These are phyloP conservation scores for Caenorhabditis uteleia DNA, from an alignment of 2,888 invertebrate species.

Conservation along the genomic window DNA sequence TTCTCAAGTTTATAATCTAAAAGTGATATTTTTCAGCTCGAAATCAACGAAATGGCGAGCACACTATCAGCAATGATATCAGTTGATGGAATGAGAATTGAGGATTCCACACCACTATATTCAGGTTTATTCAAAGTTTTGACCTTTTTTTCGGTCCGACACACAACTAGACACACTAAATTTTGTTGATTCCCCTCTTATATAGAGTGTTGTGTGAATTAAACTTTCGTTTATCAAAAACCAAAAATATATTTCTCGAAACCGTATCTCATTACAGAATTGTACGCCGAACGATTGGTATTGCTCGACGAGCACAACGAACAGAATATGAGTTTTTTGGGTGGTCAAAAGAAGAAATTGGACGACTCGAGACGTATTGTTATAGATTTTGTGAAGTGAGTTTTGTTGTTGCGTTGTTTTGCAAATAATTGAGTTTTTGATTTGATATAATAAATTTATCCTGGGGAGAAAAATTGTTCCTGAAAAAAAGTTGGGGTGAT, in stretches of 20 bases:
- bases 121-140: conserved; percentile 33
- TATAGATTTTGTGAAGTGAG: conserved; percentile 21
- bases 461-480: no score
- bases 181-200: no score
- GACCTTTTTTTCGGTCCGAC: not conserved
- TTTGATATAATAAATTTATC: no score
- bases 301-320: conserved; percentile 31
- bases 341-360: conserved; percentile 15
- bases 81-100: conserved; percentile 47
- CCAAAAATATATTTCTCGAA: no score
- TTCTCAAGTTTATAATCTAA: not conserved
- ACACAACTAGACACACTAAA: not conserved
- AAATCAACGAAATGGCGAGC: conserved; percentile 42
- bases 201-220: no score
- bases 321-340: conserved; percentile 8
- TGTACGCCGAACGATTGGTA: conserved; percentile 81
- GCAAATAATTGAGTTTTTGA: no score
- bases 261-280: conserved; percentile 27
- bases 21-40: conserved; percentile 26
- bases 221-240: not conserved
- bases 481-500: no score
- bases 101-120: conserved; percentile 57
- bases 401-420: no score
- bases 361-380: conserved; percentile 26
- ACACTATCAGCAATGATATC: conserved; percentile 48